Percentiles rank a stretch among this genome's conserved stretches.
Conservation (phyloP, 2,797 vertebrate species). For the Lepus townsendii region DNA sequence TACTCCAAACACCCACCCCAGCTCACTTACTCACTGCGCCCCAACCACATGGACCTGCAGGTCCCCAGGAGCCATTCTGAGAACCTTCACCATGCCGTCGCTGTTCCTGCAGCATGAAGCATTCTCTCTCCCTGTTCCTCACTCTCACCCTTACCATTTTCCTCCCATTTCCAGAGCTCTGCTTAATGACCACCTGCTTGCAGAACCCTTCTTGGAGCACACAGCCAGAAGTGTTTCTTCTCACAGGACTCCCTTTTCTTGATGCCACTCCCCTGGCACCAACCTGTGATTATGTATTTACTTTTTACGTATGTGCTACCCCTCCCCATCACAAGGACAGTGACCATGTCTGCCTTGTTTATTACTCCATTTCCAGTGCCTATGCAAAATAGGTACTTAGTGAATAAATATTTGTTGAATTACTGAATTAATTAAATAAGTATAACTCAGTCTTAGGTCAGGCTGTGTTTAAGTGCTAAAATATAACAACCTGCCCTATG, state of each 20-base stretch:
- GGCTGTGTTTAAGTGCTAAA: constrained; percentile 38
- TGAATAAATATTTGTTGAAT: constrained; percentile 67
- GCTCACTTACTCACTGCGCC: constrained; percentile 18
- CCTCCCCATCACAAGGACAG: background rate
- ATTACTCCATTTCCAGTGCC: background rate
- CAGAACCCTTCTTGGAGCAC: constrained; percentile 18
- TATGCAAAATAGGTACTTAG: constrained; percentile 51
- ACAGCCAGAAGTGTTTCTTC: background rate
- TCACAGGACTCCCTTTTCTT: constrained; percentile 20
- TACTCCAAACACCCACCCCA: too few species aligned
- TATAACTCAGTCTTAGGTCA: background rate
- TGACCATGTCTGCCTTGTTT: constrained; percentile 15
- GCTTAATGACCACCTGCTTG: constrained; percentile 20
- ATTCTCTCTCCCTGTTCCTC: background rate
- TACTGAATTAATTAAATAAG: constrained; percentile 50
- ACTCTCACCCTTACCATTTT: background rate
- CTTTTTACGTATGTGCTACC: constrained; percentile 42
- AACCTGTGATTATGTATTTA: constrained; percentile 5
- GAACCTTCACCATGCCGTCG: background rate
- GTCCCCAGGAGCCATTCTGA: background rate
- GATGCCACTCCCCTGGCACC: background rate
- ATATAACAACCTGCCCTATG: background rate
- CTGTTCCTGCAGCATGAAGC: constrained; percentile 13
- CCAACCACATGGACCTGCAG: background rate
- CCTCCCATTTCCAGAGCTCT: background rate